Base-by-base conservation (phyloP, 2,113 vertebrate genomes). In the Hippocampus abdominalis region DNA sequence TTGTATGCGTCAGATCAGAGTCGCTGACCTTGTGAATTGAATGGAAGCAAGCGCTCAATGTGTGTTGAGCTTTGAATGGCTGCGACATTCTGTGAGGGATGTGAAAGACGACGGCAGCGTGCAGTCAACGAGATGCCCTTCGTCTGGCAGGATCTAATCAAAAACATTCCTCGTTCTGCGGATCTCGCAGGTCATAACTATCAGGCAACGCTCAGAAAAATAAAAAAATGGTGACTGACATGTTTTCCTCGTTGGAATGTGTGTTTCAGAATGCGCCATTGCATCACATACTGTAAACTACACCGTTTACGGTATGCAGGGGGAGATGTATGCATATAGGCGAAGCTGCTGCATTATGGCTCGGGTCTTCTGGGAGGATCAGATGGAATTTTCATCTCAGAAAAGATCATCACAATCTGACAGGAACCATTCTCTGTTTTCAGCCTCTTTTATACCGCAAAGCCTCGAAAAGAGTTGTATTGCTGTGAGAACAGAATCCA, bases 351-450 rank as follows among this genome's bases (percentile, higher is more conserved):
- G 77, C 77, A 72, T 79, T 71, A 68, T 48, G 72, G 83, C 83
- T 72, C 18, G 62, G 85, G 75, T 87, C 88, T 85, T 81, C 80
- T 86, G 87, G 87, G 90, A 88, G 15, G 68, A 81, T 70, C 86
- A 85, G 87, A 91, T 89, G 91, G 89, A 76, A 83, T 91, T 92
- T 91, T 92, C 85, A 79, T 90, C 90, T 89, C 72, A 5, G 80
- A 86, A 88, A 86, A 86, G 86, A 84, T 83, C 74, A 79, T 82
- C 81, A 87, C 81, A 84, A 79, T 78, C 77, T 80, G 32, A 84
- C 77, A 80, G 87, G 6, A 64, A 46, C 13, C 2, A 44, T n/a
- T 54, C 56, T 49, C 56, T 53, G 2, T 67, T 69, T 69, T 74
- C 25, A 20, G 0, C 2, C 16, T 39, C 63, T 69, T 36, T 70